A percentile compares a stretch with the other conserved stretches of the same genome.
phyloP scores from a whole-genome alignment of 2,888 invertebrate species.

The Chalcosyrphus nemorum region DNA sequence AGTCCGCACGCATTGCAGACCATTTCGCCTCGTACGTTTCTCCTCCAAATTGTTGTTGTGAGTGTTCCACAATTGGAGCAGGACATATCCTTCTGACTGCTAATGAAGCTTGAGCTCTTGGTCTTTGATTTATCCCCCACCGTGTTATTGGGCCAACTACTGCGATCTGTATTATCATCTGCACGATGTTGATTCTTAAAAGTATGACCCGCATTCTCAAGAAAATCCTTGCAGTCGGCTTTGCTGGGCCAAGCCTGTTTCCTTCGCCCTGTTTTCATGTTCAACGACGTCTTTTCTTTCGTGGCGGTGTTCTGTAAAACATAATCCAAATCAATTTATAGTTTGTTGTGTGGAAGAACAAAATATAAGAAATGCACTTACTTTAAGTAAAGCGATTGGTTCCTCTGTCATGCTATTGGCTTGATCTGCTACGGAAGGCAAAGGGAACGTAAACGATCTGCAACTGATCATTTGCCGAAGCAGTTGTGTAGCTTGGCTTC shows the following conservation, averaged over 20 bases:
- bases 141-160: constrained; percentile 30
- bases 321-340: too few relatives aligned
- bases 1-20: constrained; percentile 99
- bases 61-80: constrained; percentile 99
- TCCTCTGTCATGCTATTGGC: constrained; percentile 78
- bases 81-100: constrained; percentile 86
- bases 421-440: constrained; percentile 83
- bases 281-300: constrained; percentile 75
- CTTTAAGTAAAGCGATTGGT: constrained; percentile 81
- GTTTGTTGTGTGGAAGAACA: too few relatives aligned
- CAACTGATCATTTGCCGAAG: constrained; percentile 90
- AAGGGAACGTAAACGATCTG: constrained; percentile 88
- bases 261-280: constrained; percentile 84
- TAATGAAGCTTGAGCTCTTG: constrained; percentile 74
- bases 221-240: constrained; percentile 76
- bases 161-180: constrained; percentile 52
- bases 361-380: too few relatives aligned
- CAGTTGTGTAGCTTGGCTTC: constrained; percentile 89
- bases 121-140: constrained; percentile 56
- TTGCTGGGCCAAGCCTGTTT: constrained; percentile 91
- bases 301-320: constrained; percentile 76
- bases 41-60: constrained; percentile 98
- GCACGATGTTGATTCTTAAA: constrained; percentile 53
- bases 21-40: constrained; percentile 98
- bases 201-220: constrained; percentile 57